phyloP scores from a whole-genome alignment of 1,140 invertebrate species.

The Calephelis virginiensis region DNA sequence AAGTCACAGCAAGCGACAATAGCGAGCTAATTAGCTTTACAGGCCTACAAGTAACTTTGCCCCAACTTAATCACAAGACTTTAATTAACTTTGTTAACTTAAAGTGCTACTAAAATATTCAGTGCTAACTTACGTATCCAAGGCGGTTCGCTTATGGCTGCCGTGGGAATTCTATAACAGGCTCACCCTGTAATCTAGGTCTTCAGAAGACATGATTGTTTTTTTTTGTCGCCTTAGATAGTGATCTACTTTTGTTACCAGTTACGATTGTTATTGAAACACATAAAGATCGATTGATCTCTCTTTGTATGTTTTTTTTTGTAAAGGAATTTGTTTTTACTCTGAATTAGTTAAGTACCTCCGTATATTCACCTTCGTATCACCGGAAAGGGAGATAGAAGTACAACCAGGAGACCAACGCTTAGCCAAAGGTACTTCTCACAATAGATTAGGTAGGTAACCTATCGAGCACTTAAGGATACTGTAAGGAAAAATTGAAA shows the following conservation, averaged over 20 bases:
- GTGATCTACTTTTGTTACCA: constrained; percentile 15
- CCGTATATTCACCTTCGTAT: no score
- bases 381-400: no score
- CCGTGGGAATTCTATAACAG: constrained; percentile 7
- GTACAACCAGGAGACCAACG: no score
- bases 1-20: neutral
- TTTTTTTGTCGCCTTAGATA: constrained; percentile 3
- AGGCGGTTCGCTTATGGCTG: constrained; percentile 6
- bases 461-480: no score
- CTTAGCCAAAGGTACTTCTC: no score
- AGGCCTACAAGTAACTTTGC: neutral
- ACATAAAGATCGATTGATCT: no score
- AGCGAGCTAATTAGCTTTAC: neutral
- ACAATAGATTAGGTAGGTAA: no score
- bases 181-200: constrained; percentile 7
- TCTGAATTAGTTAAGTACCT: no score
- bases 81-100: constrained; percentile 14
- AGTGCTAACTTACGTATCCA: constrained; percentile 8
- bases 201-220: neutral
- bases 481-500: no score
- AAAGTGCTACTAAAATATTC: constrained; percentile 15
- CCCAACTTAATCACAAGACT: constrained; percentile 9
- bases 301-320: no score
- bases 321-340: no score
- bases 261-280: no score